A percentile compares a stretch with the other conserved stretches of the same genome.
These are phyloP conservation scores for Lacanobia oleracea DNA, from an alignment of 2,888 invertebrate species.

Conservation along the genomic window DNA sequence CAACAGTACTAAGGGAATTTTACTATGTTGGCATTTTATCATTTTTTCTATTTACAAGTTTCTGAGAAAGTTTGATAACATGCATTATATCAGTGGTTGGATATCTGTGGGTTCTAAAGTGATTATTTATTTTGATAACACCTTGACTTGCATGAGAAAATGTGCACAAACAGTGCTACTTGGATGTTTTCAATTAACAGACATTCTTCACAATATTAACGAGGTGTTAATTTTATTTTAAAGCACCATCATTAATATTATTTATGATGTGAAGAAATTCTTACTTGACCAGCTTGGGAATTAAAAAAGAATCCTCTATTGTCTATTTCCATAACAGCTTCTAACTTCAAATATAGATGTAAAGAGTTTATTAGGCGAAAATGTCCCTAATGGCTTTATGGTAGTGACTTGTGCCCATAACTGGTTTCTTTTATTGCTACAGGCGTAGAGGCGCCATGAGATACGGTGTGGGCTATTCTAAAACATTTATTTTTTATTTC, in stretches of 20 bases:
- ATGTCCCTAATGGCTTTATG: conserved; percentile 47
- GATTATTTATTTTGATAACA: conserved; percentile 5
- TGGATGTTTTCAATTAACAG: conserved; percentile 10
- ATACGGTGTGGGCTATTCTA: conserved; percentile 26
- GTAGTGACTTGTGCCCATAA: conserved; percentile 54
- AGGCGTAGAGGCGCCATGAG: conserved; percentile 46
- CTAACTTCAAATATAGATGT: conserved; percentile 34
- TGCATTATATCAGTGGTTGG: conserved; percentile 9
- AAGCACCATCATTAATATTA: neutral
- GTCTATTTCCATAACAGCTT: conserved; percentile 33
- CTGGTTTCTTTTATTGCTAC: conserved; percentile 63
- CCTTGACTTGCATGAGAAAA: neutral
- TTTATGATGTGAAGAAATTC: conserved; percentile 10
- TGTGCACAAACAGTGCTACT: neutral
- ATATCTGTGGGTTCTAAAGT: conserved; percentile 10
- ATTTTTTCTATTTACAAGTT: neutral
- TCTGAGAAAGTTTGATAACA: neutral
- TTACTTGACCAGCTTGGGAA: conserved; percentile 22
- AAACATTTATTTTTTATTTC: conserved; percentile 42
- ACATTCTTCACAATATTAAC: conserved; percentile 17
- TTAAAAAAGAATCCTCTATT: conserved; percentile 26
- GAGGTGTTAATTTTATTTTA: conserved; percentile 26
- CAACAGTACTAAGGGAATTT: neutral
- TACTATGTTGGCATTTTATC: neutral
- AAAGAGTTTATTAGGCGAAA: conserved; percentile 54